Conservation (phyloP, 2,113 vertebrate species). For the Desmodus rotundus region DNA sequence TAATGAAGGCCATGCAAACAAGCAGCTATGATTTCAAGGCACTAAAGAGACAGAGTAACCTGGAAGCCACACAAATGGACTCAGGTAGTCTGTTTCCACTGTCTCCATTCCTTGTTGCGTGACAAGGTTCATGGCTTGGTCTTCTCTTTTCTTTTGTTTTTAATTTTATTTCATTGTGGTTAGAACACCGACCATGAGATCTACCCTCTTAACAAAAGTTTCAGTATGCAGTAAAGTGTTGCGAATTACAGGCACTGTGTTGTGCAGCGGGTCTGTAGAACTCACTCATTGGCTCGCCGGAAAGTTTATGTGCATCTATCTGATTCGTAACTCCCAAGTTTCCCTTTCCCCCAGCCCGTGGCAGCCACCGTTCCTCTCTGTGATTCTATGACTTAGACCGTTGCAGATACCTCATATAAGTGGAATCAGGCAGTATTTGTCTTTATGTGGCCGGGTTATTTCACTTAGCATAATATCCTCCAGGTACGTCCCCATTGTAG, state of each 20-base stretch:
- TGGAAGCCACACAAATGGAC: not conserved
- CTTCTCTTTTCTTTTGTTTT: not conserved
- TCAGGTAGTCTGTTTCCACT: not conserved
- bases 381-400: not conserved
- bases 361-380: not conserved
- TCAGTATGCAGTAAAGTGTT: not conserved
- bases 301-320: not conserved
- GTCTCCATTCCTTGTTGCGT: not conserved
- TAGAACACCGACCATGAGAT: not conserved
- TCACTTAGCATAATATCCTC: not conserved
- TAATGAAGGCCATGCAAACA: slow-evolving; percentile 40
- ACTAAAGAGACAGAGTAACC: not conserved
- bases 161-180: not conserved
- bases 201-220: not conserved
- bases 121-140: not conserved
- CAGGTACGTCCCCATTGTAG: not conserved
- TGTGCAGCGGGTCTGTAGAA: not conserved
- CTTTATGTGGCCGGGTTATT: not conserved
- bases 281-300: not conserved
- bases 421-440: not conserved
- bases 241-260: not conserved
- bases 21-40: slow-evolving; percentile 26
- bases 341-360: not conserved
- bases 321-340: not conserved
- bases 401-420: not conserved